Evolutionary conservation across 2,888 invertebrate genomes (phyloP).

Genomic region (Pedicia rivosa): DNA sequence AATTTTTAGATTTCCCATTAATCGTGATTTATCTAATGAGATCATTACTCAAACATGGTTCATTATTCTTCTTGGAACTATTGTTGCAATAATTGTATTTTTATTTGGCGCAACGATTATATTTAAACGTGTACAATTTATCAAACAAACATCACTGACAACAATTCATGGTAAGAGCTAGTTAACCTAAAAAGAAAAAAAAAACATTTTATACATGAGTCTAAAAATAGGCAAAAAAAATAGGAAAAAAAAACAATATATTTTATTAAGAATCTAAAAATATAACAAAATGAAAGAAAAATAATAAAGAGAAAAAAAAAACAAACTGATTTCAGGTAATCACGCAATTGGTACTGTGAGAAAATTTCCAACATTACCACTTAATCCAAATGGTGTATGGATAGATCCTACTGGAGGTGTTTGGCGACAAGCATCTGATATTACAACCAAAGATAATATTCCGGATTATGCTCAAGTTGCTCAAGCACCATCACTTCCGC

Average conservation of each 20-base stretch:
- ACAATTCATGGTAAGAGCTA: slow-evolving; percentile 34
- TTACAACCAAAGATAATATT: slow-evolving; percentile 27
- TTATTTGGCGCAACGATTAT: slow-evolving; percentile 70
- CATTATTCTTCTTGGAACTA: slow-evolving; percentile 70
- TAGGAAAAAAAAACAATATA: too few species aligned
- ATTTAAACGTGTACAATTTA: slow-evolving; percentile 51
- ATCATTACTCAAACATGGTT: slow-evolving; percentile 81
- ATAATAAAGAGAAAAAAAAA: not conserved
- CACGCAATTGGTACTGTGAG: slow-evolving; percentile 33
- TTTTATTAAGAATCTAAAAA: too few species aligned
- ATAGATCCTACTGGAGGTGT: slow-evolving; percentile 32
- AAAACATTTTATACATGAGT: too few species aligned
- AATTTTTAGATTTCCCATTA: too few species aligned
- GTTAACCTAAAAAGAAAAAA: too few species aligned
- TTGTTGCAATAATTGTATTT: slow-evolving; percentile 69
- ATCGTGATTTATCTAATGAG: slow-evolving; percentile 43
- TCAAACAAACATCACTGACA: slow-evolving; percentile 51
- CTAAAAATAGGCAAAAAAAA: too few species aligned
- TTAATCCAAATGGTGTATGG: slow-evolving; percentile 28
- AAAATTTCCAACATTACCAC: slow-evolving; percentile 31
- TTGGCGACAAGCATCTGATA: slow-evolving; percentile 28
- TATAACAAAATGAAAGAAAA: not conserved
- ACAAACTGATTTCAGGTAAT: slow-evolving; percentile 26
- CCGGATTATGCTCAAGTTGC: slow-evolving; percentile 31
- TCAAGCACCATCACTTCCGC: slow-evolving; percentile 22